Evolutionary conservation across 2,888 invertebrate genomes (phyloP), one percentile per base, ranked within the genome.

Genomic region (Cheilosia variabilis): DNA sequence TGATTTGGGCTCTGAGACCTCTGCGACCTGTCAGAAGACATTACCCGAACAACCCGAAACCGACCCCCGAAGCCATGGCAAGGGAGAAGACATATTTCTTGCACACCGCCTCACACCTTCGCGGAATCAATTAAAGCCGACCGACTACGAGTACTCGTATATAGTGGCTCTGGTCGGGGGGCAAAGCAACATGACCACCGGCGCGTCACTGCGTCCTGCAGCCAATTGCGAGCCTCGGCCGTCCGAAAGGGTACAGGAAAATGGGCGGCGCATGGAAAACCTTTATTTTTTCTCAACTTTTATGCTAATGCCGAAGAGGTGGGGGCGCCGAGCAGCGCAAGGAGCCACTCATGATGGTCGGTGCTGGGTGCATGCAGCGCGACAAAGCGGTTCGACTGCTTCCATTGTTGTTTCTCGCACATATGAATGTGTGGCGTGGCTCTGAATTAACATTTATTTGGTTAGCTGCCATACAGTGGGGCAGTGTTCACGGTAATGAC

Each of bases 361-460:
- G 62, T 78, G 69, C 60, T 31, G 7, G 31, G 31, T 31, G 31
- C 31, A 60, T 66, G 75, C n/a, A 50, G 52, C 76, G 86, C 86
- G 86, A 81, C 66, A 86, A 81, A 77, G 80, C 80, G 76, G 41
- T 57, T 79, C 60, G 75, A 53, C 43, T 76, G 75, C 80, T 86
- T 81, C 81, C 86, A 86, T 81, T 86, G 86, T 86, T 86, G 80
- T 86, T 86, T 72, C 80, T 81, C 76, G 77, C 86, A 86, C 86
- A 86, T n/a, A n/a, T 80, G 13, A 75, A 79, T 17, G 43, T 31
- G 43, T 24, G 13, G 60, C 52, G 71, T 66, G 73, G 57, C 43
- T 63, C 55, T 15, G 60, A 45, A 77, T 68, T 73, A 55, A 43
- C 37, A 69, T 63, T 71, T 45, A 17, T 66, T 60, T 60, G 4